Evolutionary conservation across 2,113 vertebrate species (phyloP).

Genomic region (Bagarius yarrelli): DNA sequence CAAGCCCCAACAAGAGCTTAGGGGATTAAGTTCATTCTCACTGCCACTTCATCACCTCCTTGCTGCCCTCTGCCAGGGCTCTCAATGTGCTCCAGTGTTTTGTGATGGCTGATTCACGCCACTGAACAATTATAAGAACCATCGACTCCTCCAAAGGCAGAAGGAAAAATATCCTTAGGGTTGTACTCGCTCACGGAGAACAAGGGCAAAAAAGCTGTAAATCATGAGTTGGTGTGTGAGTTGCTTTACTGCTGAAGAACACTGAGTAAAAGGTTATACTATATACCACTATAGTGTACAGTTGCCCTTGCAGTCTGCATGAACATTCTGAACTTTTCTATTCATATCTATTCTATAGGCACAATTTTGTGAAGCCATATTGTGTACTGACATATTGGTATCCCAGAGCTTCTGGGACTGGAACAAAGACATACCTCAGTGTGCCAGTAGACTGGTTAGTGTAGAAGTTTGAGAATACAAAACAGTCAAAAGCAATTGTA

Average conservation of each 20-base stretch:
- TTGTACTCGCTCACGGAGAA: slow-evolving; percentile 45
- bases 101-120: slow-evolving; percentile 57
- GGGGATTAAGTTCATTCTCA: slow-evolving; percentile 73
- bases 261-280: slow-evolving; percentile 6
- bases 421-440: neutral
- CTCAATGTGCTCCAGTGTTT: slow-evolving; percentile 60
- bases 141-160: slow-evolving; percentile 49
- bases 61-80: slow-evolving; percentile 55
- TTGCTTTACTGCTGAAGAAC: slow-evolving; percentile 23
- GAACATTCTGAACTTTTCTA: slow-evolving; percentile 24
- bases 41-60: slow-evolving; percentile 62
- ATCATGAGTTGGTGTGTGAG: slow-evolving; percentile 47
- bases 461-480: neutral
- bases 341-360: neutral
- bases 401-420: neutral
- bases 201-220: slow-evolving; percentile 48
- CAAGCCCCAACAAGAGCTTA: slow-evolving; percentile 68
- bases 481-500: slow-evolving; percentile 20
- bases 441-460: neutral
- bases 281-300: slow-evolving; percentile 20
- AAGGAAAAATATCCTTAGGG: slow-evolving; percentile 58
- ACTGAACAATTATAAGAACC: slow-evolving; percentile 59
- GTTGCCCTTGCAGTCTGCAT: slow-evolving; percentile 7
- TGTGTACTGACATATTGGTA: slow-evolving; percentile 2
- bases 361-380: neutral